Conservation (phyloP, 2,888 invertebrate genomes). For the Graphium colonna region DNA sequence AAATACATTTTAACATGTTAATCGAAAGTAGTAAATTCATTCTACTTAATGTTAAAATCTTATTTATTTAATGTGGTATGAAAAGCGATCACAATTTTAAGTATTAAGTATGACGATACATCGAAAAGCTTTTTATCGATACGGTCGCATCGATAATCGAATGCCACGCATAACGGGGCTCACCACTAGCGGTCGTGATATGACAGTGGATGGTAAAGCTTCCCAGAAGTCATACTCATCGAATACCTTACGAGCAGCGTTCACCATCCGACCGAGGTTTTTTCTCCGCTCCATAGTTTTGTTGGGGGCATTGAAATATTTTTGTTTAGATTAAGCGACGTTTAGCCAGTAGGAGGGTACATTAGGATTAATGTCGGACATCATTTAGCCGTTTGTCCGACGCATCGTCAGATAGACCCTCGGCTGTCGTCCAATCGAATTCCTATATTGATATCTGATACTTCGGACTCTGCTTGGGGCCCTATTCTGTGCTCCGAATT, state of each 20-base stretch:
- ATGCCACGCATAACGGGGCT: conserved; percentile 32
- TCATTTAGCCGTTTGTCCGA: conserved; percentile 57
- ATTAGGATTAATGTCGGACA: conserved; percentile 78
- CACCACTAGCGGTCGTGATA: conserved; percentile 69
- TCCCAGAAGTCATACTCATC: conserved; percentile 73
- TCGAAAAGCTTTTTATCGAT: neutral
- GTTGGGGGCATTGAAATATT: conserved; percentile 76
- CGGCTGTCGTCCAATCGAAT: conserved; percentile 44
- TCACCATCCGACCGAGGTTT: conserved; percentile 55
- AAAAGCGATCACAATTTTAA: too few relatives aligned
- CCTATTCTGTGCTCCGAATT: conserved; percentile 2
- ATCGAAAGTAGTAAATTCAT: too few relatives aligned
- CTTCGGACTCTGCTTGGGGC: conserved; percentile 8
- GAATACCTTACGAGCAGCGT: conserved; percentile 70
- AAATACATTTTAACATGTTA: too few relatives aligned
- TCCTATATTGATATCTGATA: conserved; percentile 22
- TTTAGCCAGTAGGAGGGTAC: conserved; percentile 67
- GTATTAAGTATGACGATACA: too few relatives aligned
- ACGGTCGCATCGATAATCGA: conserved; percentile 39
- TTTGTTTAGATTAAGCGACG: conserved; percentile 76
- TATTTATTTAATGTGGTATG: too few relatives aligned
- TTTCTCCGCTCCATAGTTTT: conserved; percentile 68
- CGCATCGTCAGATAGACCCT: conserved; percentile 42
- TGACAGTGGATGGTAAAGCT: conserved; percentile 71
- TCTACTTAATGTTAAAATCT: too few relatives aligned